Percentiles rank a stretch among this genome's conserved stretches.
Conservation (phyloP, 2,888 invertebrate genomes). For the Mesorhabditis belari region DNA sequence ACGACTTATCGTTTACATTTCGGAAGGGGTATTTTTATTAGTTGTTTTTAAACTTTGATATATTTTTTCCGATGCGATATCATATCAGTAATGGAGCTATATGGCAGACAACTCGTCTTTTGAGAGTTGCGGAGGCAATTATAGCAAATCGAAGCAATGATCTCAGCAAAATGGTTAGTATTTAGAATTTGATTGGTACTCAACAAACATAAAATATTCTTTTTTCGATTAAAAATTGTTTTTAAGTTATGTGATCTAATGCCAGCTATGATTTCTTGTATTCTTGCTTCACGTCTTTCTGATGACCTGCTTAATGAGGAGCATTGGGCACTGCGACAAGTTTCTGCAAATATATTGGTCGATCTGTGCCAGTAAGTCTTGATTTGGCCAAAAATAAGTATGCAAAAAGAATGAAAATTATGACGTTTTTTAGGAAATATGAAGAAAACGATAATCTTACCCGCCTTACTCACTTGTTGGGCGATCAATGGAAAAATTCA, state of each 20-base stretch:
- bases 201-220: too few relatives aligned
- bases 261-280: neutral
- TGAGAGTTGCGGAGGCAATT: neutral
- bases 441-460: neutral
- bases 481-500: neutral
- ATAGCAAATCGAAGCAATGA: neutral
- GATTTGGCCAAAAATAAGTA: too few relatives aligned
- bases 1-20: neutral
- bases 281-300: neutral
- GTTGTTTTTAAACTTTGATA: neutral
- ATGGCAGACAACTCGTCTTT: neutral
- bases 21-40: neutral
- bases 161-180: neutral
- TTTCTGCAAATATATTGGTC: neutral
- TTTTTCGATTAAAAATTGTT: too few relatives aligned
- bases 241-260: neutral
- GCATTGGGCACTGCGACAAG: neutral
- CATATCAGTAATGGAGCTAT: neutral
- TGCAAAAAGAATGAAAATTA: neutral
- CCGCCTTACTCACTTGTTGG: neutral
- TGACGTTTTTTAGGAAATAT: neutral
- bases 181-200: neutral
- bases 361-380: neutral
- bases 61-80: neutral
- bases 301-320: neutral